These are phyloP conservation scores for Ganaspis brasiliensis DNA, from an alignment of 2,888 invertebrate species.

Conservation along the genomic window DNA sequence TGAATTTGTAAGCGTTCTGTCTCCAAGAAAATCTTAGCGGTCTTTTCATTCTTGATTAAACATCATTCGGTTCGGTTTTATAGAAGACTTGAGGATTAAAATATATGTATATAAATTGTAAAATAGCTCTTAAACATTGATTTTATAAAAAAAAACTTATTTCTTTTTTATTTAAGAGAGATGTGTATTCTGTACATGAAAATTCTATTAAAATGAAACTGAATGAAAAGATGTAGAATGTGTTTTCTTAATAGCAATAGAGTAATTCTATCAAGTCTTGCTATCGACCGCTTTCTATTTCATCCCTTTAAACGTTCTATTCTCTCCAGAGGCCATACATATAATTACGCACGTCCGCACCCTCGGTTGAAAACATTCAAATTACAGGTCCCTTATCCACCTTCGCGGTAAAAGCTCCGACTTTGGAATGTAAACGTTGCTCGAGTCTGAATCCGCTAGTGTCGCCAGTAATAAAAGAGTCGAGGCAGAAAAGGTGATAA, in stretches of 20 bases:
- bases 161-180: too few species aligned
- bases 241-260: slow-evolving; percentile 31
- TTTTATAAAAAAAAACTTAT: slow-evolving; percentile 6
- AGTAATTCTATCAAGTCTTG: slow-evolving; percentile 59
- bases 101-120: background rate
- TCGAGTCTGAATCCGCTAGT: background rate
- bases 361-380: slow-evolving; percentile 56
- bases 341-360: slow-evolving; percentile 59
- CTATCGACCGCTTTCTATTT: slow-evolving; percentile 57
- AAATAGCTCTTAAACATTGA: slow-evolving; percentile 15
- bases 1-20: slow-evolving; percentile 19
- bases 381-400: slow-evolving; percentile 58
- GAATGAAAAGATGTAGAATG: too few species aligned
- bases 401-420: slow-evolving; percentile 59
- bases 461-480: slow-evolving; percentile 41
- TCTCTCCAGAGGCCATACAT: slow-evolving; percentile 54
- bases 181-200: too few species aligned
- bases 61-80: slow-evolving; percentile 3
- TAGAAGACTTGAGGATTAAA: background rate
- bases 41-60: slow-evolving; percentile 10
- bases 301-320: slow-evolving; percentile 62
- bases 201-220: too few species aligned
- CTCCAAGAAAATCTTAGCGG: background rate
- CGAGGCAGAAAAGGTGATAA: slow-evolving; percentile 12
- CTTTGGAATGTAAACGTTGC: slow-evolving; percentile 42